Base-by-base conservation (phyloP, 2,888 invertebrate species). In the Penaeus monodon region DNA sequence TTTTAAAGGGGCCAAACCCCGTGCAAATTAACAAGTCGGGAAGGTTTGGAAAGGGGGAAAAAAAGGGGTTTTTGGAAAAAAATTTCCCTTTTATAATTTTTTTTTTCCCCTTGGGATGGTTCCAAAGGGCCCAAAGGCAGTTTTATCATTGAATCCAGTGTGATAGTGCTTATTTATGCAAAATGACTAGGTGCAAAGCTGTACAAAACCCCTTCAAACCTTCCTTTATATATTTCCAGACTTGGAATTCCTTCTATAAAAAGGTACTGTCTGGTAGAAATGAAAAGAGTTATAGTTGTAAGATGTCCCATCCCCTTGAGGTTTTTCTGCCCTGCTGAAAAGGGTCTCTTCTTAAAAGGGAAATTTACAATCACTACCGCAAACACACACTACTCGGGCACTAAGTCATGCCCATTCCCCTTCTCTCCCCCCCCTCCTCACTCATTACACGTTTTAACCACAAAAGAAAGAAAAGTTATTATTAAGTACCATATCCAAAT, bases 271-370 rank as follows among this genome's bases (percentile, higher is more conserved):
- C 68, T 86, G 57, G 81, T 86, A 86, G 78, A 77, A 29, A 86
- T 33, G 78, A 70, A 82, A 86, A 86, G 82, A 81, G 65, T 80
- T 64, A 64, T 85, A 86, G 86, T 57, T 44, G 65, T 86, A 86
- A 82, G 86, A 82, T 86, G 82, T 78, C 81, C 81, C 66, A 86
- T 78, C 64, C 78, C 86, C 81, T 57, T 82, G 81, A 86, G 82
- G 86, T 80, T 86, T 86, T 82, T 86, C 77, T 82, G 68, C 82
- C 86, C 86, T 86, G 86, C 82, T 86, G 78, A 82, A 81, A 78
- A 86, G n/a, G n/a, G 77, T 85, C 65, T 86, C 81, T 82, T 85
- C 74, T 38, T 38, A 64, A 64, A 82, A 74, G 70, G 81, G 76
- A 64, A 64, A n/a, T n/a, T n/a, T 29, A 22, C 57, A 57, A 57